Evolutionary conservation across 2,888 invertebrate species (phyloP), one percentile per base, ranked within the genome.

Genomic region (Agonopterix alstromeriana): DNA sequence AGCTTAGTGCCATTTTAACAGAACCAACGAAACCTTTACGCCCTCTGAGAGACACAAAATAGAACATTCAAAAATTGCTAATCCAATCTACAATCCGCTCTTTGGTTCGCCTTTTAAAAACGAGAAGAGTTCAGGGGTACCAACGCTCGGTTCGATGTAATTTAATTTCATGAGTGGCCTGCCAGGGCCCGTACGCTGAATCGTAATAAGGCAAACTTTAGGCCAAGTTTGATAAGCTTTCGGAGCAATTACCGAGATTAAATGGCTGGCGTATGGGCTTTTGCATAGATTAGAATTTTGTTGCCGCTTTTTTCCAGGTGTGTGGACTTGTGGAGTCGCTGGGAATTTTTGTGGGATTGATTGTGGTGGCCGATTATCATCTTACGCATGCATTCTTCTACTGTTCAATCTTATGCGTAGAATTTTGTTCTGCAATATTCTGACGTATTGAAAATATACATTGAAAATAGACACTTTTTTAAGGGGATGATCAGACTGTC

Each of bases 151-250:
- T 42, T 48, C 35, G 42, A 38, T 38, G 46, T 48, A 45, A 51
- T 51, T 51, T 51, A 51, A 51, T 51, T 43, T 11, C 43, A 46
- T 14, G 43, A 51, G 51, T 48, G 48, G 47, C 46, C 36, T 11
- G 27, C 14, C 35, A 11, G 11, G 35, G 40, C 27, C 40, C 43
- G 42, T 36, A 44, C 45, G 38, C 17, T 10, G 45, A 43, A 36
- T 46, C 43, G 49, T 49, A 49, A 46, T 46, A 49, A 49, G 49
- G 49, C 49, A 36, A 49, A 46, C 41, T 46, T 45, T 17, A 27
- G 10, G 27, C 45, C 45, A 46, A 46, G 27, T 49, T 49, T 42
- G 46, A 49, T 49, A 49, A 43, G 46, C 42, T 38, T 36, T 40
- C 36, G 8, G 40, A 3, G 14, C 45, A 49, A 49, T 49, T 49